Base-by-base conservation (phyloP, 2,888 invertebrate species). In the Andrena minutula region DNA sequence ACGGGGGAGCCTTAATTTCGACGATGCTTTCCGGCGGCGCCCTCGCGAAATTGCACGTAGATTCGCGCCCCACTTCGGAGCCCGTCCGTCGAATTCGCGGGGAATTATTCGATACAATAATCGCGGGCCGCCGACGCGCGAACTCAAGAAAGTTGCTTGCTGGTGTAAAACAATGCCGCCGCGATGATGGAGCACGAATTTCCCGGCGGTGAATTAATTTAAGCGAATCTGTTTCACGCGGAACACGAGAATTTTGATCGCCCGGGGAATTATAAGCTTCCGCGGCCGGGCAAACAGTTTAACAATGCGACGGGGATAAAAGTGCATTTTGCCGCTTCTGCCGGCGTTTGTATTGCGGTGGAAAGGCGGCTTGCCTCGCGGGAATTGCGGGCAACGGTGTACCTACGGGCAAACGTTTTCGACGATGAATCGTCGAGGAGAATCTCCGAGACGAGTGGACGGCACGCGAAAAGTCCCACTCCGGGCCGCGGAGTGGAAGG, bases 401-500 rank as follows among this genome's bases (percentile, higher is more conserved):
- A 72, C n/a, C n/a, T 12, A 20, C 47, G 16, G 20, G 26, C 53
- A 66, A 66, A 75, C 66, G 61, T 49, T 75, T 73, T 41, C 58
- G 35, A 47, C 73, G 77, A 75, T 77, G 71, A 53, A 65, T 68
- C 70, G 28, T n/a, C 8, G 51, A 51, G 23, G 26, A 65, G 51
- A 71, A 66, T 60, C 69, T 20, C 47, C 30, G 64, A 30, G 12
- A 63, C 49, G 73, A 82, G 71, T 82, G 77, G 61, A 65, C 56
- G 23, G 63, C 20, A 61, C 70, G 73, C 41, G 65, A 30, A 71
- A 74, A 82, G 49, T 71, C 61, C 64, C 70, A 32, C 53, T 28
- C 7, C 23, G 35, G 10, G 63, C 30, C 4, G 32, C n/a, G 35
- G 1, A 26, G 58, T 23, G 51, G 74, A 56, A 16, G 60, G 49